Conservation (phyloP, 2,113 vertebrate species). For the Epinephelus fuscoguttatus region DNA sequence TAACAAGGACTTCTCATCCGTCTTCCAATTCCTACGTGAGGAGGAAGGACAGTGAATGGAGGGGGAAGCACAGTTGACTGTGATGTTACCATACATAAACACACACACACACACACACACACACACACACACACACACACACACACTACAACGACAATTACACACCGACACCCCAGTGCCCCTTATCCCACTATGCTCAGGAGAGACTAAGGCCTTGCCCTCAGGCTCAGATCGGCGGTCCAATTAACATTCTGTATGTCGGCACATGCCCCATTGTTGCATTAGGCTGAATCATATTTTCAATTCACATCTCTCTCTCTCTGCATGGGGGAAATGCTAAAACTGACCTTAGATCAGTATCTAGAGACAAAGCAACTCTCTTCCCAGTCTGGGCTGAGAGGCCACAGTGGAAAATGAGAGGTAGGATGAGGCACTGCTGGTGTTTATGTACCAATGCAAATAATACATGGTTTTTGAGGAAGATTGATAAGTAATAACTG, state of each 20-base stretch:
- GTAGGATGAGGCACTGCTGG: conserved; percentile 22
- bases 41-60: conserved; percentile 89
- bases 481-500: conserved; percentile 32
- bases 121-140: conserved; percentile 8
- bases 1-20: conserved; percentile 97
- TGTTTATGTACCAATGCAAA: conserved; percentile 41
- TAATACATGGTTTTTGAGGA: conserved; percentile 29
- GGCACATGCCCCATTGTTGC: conserved; percentile 46
- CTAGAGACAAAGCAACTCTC: conserved; percentile 19
- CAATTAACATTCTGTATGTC: conserved; percentile 66
- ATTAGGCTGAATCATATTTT: conserved; percentile 55
- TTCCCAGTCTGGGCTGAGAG: not conserved
- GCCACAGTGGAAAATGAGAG: conserved; percentile 7
- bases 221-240: conserved; percentile 57
- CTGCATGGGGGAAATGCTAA: conserved; percentile 54
- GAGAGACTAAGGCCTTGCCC: conserved; percentile 63
- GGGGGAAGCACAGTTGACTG: conserved; percentile 38
- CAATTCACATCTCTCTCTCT: conserved; percentile 23
- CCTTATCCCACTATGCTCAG: conserved; percentile 72
- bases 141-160: conserved; percentile 7
- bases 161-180: conserved; percentile 55
- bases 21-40: conserved; percentile 98
- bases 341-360: conserved; percentile 65
- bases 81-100: conserved; percentile 39
- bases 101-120: conserved; percentile 33